A percentile compares a stretch with the other conserved stretches of the same genome.
phyloP scores from a whole-genome alignment of 1,140 invertebrate genomes.

The Zaprionus vittiger region DNA sequence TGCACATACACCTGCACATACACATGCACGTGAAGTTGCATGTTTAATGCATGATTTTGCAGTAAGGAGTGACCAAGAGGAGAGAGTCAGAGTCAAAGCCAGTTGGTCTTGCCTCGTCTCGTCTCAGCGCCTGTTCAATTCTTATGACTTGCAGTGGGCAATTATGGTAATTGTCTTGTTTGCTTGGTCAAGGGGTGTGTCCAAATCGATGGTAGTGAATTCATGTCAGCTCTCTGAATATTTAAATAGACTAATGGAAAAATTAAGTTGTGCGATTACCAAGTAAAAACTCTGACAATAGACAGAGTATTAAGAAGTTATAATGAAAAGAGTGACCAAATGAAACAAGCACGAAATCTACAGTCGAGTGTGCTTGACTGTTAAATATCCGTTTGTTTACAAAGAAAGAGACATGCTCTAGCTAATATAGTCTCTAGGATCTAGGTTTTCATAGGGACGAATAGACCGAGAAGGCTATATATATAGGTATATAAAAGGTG shows the following conservation, averaged over 20 bases:
- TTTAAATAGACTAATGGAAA: slow-evolving; percentile 37
- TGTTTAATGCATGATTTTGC: slow-evolving; percentile 58
- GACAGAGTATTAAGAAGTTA: neutral
- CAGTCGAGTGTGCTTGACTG: too few species aligned
- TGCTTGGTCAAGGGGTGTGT: slow-evolving; percentile 23
- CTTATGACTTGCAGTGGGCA: slow-evolving; percentile 34
- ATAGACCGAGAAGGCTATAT: too few species aligned
- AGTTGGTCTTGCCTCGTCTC: too few species aligned
- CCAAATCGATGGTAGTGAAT: slow-evolving; percentile 39
- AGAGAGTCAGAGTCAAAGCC: neutral
- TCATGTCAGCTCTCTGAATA: slow-evolving; percentile 12
- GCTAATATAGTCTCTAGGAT: too few species aligned
- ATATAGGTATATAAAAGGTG: too few species aligned
- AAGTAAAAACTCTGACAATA: neutral
- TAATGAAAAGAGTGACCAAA: neutral
- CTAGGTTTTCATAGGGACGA: too few species aligned
- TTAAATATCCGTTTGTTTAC: too few species aligned
- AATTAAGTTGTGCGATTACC: slow-evolving; percentile 16
- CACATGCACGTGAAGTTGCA: slow-evolving; percentile 26
- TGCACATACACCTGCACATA: slow-evolving; percentile 14
- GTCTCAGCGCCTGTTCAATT: slow-evolving; percentile 28
- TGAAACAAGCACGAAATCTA: neutral
- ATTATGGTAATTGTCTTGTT: slow-evolving; percentile 61
- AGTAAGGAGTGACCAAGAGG: slow-evolving; percentile 21
- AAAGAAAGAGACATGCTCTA: too few species aligned